Evolutionary conservation across 2,113 vertebrate genomes (phyloP), one percentile per base, ranked within the genome.

Genomic region (Pteronura brasiliensis): DNA sequence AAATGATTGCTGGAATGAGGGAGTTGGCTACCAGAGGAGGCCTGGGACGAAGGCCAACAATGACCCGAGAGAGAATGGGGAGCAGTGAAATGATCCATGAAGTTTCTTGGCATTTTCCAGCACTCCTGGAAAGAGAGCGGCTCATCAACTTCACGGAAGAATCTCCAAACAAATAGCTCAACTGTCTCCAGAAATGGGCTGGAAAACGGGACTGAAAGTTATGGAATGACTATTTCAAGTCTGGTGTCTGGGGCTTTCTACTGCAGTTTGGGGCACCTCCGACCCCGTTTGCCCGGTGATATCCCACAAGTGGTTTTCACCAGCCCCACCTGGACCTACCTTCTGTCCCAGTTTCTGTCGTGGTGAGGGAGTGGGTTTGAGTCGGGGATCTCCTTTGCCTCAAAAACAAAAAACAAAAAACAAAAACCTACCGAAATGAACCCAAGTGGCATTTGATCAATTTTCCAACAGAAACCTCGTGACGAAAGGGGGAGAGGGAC

Each of bases 1-100:
- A 98, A 97, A 97, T 97, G 98, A 97, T 97, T 97, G 96, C 98
- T 98, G 97, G 97, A 97, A 97, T 97, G 95, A 98, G 79, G 61
- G 67, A 97, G 87, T 92, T 98, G 98, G 97, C 97, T 98, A 97
- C 97, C 92, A 97, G 89, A 93, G 61, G 95, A 97, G 89, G 96
- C 87, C 97, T 97, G 98, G 97, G 97, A 96, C 10, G 14, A 81
- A 91, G 92, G 98, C 98, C 98, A 98, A 96, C 89, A 79, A 42
- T 97, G 98, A 97, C 97, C 98, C 92, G 1, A 95, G 91, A 97
- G 96, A 85, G 92, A 97, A 97, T 95, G 44, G 31, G 97, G 97
- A 97, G 67, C 92, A 82, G 74, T 4, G 44, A 96, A 97, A 97
- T 72, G 97, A 97, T 97, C 96, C 96, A 72, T 97, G 97, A 94